Evolutionary conservation across 2,113 vertebrate genomes (phyloP).

Genomic region (Halcyon senegalensis): DNA sequence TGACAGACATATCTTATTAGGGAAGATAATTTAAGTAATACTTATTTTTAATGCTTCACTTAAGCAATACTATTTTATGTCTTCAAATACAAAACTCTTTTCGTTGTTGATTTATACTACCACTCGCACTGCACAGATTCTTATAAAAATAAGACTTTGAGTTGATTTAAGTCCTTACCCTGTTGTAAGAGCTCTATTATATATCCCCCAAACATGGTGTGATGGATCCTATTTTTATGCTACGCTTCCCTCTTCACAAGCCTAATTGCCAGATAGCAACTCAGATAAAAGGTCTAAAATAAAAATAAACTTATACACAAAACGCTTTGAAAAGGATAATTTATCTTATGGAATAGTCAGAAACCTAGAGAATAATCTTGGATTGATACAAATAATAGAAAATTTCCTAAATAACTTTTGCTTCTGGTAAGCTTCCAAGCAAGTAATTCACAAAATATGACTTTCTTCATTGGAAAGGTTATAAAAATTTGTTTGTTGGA

Average conservation of each 20-base stretch:
- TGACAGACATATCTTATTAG: constrained; percentile 54
- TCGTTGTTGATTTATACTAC: background rate
- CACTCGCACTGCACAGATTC: background rate
- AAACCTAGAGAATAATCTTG: constrained; percentile 44
- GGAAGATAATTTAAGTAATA: constrained; percentile 55
- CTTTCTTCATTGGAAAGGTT: constrained; percentile 72
- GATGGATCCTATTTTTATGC: constrained; percentile 47
- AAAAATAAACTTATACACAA: background rate
- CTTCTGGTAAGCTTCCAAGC: constrained; percentile 67
- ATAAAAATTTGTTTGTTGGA: constrained; percentile 82
- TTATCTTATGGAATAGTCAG: background rate
- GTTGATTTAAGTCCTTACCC: background rate
- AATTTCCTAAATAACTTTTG: constrained; percentile 70
- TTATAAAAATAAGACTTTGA: constrained; percentile 49
- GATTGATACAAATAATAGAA: constrained; percentile 74
- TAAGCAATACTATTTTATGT: constrained; percentile 52
- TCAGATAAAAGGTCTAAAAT: constrained; percentile 51
- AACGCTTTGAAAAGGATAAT: constrained; percentile 8
- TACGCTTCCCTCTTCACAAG: constrained; percentile 20
- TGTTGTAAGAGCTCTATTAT: constrained; percentile 33
- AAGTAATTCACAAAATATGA: constrained; percentile 78
- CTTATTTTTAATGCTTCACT: constrained; percentile 60
- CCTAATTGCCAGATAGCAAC: constrained; percentile 24
- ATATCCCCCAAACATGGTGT: background rate
- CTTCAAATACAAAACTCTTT: background rate